Percentiles rank a stretch among this genome's conserved stretches.
Conservation (phyloP, 2,113 vertebrate species). For the Xyliphius kryptos region DNA sequence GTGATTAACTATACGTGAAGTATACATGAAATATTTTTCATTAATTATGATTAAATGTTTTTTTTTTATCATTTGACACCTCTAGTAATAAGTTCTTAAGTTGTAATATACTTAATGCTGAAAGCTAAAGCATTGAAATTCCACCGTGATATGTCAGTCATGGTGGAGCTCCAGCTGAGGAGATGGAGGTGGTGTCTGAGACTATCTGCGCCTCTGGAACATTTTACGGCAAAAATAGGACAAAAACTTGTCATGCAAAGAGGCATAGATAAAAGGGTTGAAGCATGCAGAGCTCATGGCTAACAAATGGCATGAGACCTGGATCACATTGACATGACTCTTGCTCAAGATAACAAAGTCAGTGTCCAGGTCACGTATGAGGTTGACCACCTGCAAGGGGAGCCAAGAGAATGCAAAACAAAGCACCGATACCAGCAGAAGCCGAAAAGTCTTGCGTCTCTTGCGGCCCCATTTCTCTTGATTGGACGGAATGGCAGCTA, state of each 20-base stretch:
- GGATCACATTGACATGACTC: constrained; percentile 67
- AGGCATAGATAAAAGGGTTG: constrained; percentile 76
- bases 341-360: constrained; percentile 70
- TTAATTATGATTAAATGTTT: too few species aligned
- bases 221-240: constrained; percentile 59
- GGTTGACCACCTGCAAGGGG: constrained; percentile 77
- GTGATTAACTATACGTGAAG: too few species aligned
- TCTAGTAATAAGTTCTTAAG: too few species aligned
- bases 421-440: constrained; percentile 70
- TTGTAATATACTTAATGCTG: too few species aligned
- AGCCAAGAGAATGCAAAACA: constrained; percentile 82
- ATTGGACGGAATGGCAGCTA: constrained; percentile 53
- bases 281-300: constrained; percentile 77
- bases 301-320: constrained; percentile 69
- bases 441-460: constrained; percentile 73
- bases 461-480: constrained; percentile 66
- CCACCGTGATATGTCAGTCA: constrained; percentile 49
- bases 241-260: constrained; percentile 69
- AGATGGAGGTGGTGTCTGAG: constrained; percentile 45
- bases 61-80: too few species aligned
- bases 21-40: too few species aligned
- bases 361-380: constrained; percentile 69
- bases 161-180: constrained; percentile 54
- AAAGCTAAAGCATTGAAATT: too few species aligned
- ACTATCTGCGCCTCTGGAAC: constrained; percentile 25